Base-by-base conservation (phyloP, 2,888 invertebrate species). In the Thereva nobilitata region DNA sequence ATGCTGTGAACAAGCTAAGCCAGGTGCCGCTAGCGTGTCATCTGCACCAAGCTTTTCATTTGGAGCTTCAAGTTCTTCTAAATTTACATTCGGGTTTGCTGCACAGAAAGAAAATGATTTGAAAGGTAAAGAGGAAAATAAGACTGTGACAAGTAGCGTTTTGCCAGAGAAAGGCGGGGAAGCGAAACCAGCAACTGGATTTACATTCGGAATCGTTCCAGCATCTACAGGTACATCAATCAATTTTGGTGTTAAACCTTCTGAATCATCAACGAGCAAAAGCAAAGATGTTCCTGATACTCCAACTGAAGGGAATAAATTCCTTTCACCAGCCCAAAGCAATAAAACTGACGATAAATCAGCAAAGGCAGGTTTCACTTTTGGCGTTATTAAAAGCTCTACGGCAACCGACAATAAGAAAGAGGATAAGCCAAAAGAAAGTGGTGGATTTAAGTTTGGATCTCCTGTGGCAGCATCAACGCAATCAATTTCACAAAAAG, bases 1-100 rank as follows among this genome's bases (percentile, higher is more conserved):
- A 59, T 86, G 87, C 72, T 88, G 89, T 75, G 84, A 84, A 70
- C 82, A 85, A 64, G 74, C 79, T 0, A 86, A 83, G 74, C 84
- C 84, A 0, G 83, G 83, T 63, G 69, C 73, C 2, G 70, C 71
- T 35, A 70, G 67, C 5, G 71, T 70, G 23, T 72, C 72, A 12
- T 57, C 59, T 49, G 47, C 40, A 8, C 74, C 74, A 7, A 73
- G 75, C 59, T 78, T 78, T 67, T 71, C 74, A 8, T 79, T 79
- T 70, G 79, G 78, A 23, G 68, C 76, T 37, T 73, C 74, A 37
- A 68, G 64, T 35, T 72, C 73, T 37, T 71, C 76, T 0, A 76
- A 75, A 68, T 81, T 79, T 68, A 77, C 71, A 23, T 80, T 81
- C 71, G 81, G 80, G 4, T 80, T 80, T 67, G 73, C 71, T 8